Evolutionary conservation across 1,140 invertebrate species (phyloP).

Genomic region (Tribolium castaneum): DNA sequence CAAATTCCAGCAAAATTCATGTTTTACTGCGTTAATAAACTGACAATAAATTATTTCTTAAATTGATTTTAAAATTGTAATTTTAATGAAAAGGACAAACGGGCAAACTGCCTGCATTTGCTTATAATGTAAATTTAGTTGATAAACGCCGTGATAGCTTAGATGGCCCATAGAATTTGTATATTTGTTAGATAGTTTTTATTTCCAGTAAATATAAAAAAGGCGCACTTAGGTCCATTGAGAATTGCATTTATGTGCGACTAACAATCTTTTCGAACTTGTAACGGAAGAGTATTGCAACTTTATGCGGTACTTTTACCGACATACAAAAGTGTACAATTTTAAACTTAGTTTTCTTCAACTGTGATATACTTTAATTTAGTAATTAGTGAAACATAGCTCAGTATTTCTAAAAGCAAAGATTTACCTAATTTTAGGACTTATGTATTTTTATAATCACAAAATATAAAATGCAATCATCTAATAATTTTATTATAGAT

Average conservation of each 20-base stretch:
- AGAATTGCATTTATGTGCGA: constrained; percentile 2
- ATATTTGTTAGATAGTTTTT: constrained; percentile 9
- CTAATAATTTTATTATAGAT: background rate
- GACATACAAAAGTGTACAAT: constrained; percentile 14
- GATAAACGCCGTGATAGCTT: background rate
- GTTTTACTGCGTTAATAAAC: background rate
- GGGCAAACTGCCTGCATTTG: background rate
- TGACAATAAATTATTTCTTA: background rate
- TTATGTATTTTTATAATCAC: constrained; percentile 39
- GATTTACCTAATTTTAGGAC: constrained; percentile 15
- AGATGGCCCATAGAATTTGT: background rate
- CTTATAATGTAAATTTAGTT: background rate
- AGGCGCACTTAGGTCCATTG: background rate
- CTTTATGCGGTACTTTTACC: background rate
- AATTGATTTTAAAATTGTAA: background rate
- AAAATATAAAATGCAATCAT: constrained; percentile 26
- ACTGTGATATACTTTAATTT: constrained; percentile 38
- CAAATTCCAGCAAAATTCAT: background rate
- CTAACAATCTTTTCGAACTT: constrained; percentile 7
- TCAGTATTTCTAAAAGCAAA: constrained; percentile 33
- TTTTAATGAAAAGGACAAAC: background rate
- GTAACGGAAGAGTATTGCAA: background rate
- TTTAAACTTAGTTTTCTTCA: constrained; percentile 38
- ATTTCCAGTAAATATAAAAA: background rate
- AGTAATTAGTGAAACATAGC: constrained; percentile 19